phyloP scores from a whole-genome alignment of 2,888 invertebrate species.

The Bombylius discolor region DNA sequence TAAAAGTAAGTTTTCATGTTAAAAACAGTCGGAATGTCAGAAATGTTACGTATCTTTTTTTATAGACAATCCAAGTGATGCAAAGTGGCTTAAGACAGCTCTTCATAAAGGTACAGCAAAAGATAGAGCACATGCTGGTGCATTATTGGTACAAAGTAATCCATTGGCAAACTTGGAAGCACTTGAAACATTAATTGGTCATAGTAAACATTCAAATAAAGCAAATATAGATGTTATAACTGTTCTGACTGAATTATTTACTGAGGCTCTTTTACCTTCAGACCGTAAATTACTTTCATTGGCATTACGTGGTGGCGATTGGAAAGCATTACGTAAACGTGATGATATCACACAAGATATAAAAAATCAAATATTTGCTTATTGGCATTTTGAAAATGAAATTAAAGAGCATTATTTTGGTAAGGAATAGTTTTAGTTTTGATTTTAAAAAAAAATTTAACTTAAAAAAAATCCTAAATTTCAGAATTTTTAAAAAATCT shows the following conservation, averaged over 20 bases:
- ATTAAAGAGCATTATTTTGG: constrained; percentile 63
- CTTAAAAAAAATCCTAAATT: constrained; percentile 4
- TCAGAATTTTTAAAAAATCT: constrained; percentile 31
- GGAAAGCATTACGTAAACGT: constrained; percentile 29
- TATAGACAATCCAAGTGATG: constrained; percentile 32
- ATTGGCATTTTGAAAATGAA: constrained; percentile 85
- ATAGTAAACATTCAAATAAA: constrained; percentile 33
- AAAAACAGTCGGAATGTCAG: neutral
- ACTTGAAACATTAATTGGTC: constrained; percentile 27
- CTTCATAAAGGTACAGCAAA: constrained; percentile 35
- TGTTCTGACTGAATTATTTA: constrained; percentile 30
- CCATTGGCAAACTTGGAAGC: constrained; percentile 32
- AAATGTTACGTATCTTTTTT: neutral
- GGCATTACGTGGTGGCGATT: constrained; percentile 30
- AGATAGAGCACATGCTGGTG: constrained; percentile 36
- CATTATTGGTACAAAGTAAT: constrained; percentile 33
- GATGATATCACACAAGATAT: constrained; percentile 42
- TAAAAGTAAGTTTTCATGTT: constrained; percentile 22
- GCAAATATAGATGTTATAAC: constrained; percentile 28
- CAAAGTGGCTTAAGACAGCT: constrained; percentile 35
- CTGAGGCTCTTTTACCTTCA: constrained; percentile 30
- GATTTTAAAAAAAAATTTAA: neutral
- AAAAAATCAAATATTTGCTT: constrained; percentile 49
- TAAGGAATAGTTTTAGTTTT: constrained; percentile 22
- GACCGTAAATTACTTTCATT: constrained; percentile 30